A percentile compares a stretch with the other conserved stretches of the same genome.
These are phyloP conservation scores for Drosophila sucinea DNA, from an alignment of 1,140 invertebrate species.

Conservation along the genomic window DNA sequence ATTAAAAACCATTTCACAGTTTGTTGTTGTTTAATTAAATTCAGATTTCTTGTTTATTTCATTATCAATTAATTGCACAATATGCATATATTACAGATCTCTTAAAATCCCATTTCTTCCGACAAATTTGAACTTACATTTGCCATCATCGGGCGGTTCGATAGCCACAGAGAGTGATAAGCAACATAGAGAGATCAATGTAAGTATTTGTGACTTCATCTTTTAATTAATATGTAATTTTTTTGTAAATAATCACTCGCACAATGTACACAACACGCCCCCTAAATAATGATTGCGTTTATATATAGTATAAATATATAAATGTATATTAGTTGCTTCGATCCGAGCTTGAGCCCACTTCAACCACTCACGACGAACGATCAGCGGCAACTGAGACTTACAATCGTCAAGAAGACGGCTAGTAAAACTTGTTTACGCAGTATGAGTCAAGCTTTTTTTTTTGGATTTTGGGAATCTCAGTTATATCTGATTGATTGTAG, in stretches of 20 bases:
- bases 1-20: too few species aligned
- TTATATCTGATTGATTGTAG: slow-evolving; percentile 49
- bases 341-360: slow-evolving; percentile 27
- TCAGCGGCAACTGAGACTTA: slow-evolving; percentile 59
- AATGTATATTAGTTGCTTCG: not conserved
- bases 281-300: not conserved
- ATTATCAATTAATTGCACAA: slow-evolving; percentile 4
- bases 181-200: slow-evolving; percentile 31
- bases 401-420: slow-evolving; percentile 15
- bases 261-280: slow-evolving; percentile 2
- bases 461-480: slow-evolving; percentile 56
- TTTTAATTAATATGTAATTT: not conserved
- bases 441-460: slow-evolving; percentile 39
- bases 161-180: slow-evolving; percentile 57
- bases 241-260: not conserved
- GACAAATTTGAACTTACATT: slow-evolving; percentile 63
- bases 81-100: not conserved
- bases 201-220: slow-evolving; percentile 49
- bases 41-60: not conserved
- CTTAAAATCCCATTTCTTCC: not conserved
- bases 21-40: not conserved
- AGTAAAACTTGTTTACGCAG: slow-evolving; percentile 45
- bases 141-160: slow-evolving; percentile 68
- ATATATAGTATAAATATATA: not conserved
- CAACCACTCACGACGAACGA: slow-evolving; percentile 62